phyloP scores from a whole-genome alignment of 2,888 invertebrate species.

The Temnothorax unifasciatus region DNA sequence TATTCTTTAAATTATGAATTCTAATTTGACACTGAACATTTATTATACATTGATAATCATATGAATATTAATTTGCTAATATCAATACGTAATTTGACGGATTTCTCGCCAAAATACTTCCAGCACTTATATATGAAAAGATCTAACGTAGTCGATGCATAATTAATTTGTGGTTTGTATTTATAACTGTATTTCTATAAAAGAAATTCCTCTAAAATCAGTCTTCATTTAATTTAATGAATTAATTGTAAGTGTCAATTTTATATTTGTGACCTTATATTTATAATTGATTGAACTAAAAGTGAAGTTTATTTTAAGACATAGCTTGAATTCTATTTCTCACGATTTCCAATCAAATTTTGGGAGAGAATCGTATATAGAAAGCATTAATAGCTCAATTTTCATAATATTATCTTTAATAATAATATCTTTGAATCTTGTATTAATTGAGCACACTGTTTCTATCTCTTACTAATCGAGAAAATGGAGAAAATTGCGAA shows the following conservation, averaged over 20 bases:
- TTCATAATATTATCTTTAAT: neutral
- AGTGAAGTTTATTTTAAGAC: neutral
- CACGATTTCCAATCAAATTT: neutral
- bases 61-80: conserved; percentile 2
- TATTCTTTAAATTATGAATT: conserved; percentile 6
- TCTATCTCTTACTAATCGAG: neutral
- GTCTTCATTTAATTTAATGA: neutral
- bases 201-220: neutral
- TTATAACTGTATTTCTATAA: neutral
- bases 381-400: neutral
- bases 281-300: neutral
- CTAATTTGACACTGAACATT: neutral
- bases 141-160: neutral
- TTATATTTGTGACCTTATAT: neutral
- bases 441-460: neutral
- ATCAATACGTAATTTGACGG: neutral
- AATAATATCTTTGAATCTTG: neutral
- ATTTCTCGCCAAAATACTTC: neutral
- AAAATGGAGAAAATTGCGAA: neutral
- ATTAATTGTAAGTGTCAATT: neutral
- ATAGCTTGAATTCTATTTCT: neutral
- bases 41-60: neutral
- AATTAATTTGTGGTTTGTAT: neutral
- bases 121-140: neutral
- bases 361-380: neutral